phyloP scores from a whole-genome alignment of 2,797 vertebrate genomes.

The Channa striata region DNA sequence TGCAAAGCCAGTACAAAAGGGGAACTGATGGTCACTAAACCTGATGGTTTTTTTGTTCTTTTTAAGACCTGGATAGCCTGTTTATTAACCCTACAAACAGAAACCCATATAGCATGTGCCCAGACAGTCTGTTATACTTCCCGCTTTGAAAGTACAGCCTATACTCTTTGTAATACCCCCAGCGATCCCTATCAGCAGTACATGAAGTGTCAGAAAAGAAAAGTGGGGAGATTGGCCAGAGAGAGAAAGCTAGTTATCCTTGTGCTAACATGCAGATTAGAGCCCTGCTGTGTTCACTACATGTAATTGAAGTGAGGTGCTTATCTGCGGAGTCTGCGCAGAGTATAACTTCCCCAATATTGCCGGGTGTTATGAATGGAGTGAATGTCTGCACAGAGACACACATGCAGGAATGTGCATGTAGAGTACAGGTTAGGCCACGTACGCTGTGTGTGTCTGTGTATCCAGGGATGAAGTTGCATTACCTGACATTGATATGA shows the following conservation, averaged over 20 bases:
- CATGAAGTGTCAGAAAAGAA: slow-evolving; percentile 69
- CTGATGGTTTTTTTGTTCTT: slow-evolving; percentile 12
- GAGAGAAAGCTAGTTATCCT: slow-evolving; percentile 72
- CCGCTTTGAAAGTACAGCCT: slow-evolving; percentile 51
- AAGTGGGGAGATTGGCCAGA: slow-evolving; percentile 52
- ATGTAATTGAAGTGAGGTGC: slow-evolving; percentile 72
- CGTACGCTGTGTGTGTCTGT: not conserved
- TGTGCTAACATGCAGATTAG: slow-evolving; percentile 75
- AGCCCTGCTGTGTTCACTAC: slow-evolving; percentile 65
- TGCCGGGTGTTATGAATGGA: slow-evolving; percentile 56
- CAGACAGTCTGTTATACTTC: slow-evolving; percentile 47
- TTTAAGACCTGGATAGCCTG: slow-evolving; percentile 21
- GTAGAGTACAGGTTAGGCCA: not conserved
- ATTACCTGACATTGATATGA: slow-evolving; percentile 33
- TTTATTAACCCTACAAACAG: slow-evolving; percentile 46
- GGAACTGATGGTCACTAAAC: slow-evolving; percentile 25
- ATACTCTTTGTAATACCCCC: slow-evolving; percentile 58
- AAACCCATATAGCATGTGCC: slow-evolving; percentile 7
- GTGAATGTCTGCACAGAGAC: slow-evolving; percentile 18
- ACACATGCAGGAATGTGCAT: slow-evolving; percentile 9
- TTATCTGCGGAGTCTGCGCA: slow-evolving; percentile 65
- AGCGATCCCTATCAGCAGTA: slow-evolving; percentile 71
- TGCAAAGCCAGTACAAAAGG: slow-evolving; percentile 18
- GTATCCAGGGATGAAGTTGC: slow-evolving; percentile 8
- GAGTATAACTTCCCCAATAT: slow-evolving; percentile 55